Conservation (phyloP, 2,113 vertebrate genomes). For the Oxyura jamaicensis region DNA sequence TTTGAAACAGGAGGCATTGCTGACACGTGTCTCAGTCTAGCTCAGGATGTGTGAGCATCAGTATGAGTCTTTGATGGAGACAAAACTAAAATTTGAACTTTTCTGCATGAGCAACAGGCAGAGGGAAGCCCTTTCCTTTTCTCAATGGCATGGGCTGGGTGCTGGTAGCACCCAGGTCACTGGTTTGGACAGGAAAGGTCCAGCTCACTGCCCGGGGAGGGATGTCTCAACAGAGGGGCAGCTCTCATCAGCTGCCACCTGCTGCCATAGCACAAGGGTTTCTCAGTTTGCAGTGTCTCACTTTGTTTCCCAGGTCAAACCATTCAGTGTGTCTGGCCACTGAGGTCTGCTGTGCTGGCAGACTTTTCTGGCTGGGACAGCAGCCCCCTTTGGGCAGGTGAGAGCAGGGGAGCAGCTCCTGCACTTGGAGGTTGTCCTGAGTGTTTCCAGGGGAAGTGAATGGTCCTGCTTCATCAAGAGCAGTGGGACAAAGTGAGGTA, state of each 20-base stretch:
- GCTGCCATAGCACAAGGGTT: background rate
- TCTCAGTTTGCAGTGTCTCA: background rate
- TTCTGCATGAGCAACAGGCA: background rate
- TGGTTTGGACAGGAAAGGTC: background rate
- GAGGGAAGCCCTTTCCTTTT: background rate
- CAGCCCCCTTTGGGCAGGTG: background rate
- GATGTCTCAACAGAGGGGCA: rapidly evolving
- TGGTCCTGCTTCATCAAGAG: background rate
- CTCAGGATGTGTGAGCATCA: background rate
- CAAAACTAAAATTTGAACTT: background rate
- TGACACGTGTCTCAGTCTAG: background rate
- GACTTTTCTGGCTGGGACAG: background rate
- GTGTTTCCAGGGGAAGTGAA: background rate
- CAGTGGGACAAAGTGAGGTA: background rate
- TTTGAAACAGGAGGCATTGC: background rate
- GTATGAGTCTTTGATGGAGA: background rate
- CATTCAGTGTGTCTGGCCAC: rapidly evolving
- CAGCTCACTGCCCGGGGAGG: background rate
- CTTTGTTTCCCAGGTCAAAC: background rate
- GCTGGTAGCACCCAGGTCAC: background rate
- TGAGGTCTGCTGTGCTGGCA: background rate
- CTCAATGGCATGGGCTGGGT: background rate
- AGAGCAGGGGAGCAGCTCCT: background rate
- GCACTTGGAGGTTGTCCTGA: background rate
- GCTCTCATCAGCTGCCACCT: background rate